Evolutionary conservation across 1,140 invertebrate genomes (phyloP).

Genomic region (Akabosia matsudoensis): DNA sequence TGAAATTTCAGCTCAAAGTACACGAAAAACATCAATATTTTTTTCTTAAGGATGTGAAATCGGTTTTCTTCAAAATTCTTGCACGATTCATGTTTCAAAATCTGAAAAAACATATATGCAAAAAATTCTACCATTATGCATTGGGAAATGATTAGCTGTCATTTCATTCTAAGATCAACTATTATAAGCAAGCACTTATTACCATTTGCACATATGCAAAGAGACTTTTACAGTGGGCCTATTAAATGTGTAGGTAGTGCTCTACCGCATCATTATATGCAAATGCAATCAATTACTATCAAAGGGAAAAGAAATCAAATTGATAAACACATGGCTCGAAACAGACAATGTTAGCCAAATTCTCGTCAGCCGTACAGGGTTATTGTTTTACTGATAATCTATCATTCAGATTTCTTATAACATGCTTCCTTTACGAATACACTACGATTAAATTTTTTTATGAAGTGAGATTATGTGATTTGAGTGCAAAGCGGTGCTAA

Average conservation of each 20-base stretch:
- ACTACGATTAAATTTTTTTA: not conserved
- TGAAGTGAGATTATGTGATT: not conserved
- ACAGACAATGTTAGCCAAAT: too few species aligned
- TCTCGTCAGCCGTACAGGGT: not conserved
- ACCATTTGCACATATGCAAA: too few species aligned
- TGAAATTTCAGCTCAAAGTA: too few species aligned
- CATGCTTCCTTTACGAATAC: not conserved
- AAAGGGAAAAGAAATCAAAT: not conserved
- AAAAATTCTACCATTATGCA: too few species aligned
- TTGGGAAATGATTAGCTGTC: too few species aligned
- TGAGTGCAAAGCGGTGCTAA: not conserved
- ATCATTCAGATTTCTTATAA: not conserved
- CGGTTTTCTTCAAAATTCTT: too few species aligned
- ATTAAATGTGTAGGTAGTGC: not conserved
- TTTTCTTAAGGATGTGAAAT: too few species aligned
- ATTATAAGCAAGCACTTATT: not conserved
- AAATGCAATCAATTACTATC: conserved; percentile 17
- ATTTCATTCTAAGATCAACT: not conserved
- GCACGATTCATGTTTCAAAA: too few species aligned
- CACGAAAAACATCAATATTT: too few species aligned
- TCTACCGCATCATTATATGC: not conserved
- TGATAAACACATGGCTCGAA: too few species aligned
- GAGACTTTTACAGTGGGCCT: too few species aligned
- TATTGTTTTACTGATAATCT: not conserved
- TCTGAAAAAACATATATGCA: too few species aligned